Base-by-base conservation (phyloP, 2,113 vertebrate species). In the Marmota flaviventris region DNA sequence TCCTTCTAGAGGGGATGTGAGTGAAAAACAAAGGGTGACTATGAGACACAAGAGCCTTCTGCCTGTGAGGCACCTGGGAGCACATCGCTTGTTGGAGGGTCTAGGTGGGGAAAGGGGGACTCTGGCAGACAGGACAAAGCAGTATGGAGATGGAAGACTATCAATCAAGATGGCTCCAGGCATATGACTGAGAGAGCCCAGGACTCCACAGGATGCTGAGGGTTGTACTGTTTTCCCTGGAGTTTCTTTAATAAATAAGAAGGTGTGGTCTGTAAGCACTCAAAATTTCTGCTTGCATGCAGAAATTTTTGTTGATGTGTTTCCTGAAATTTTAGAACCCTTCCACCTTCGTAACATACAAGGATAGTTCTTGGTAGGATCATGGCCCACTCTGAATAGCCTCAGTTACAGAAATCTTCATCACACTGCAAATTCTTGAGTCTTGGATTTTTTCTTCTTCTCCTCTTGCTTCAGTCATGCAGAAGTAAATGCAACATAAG, bases 221-320 rank as follows among this genome's bases (percentile, higher is more conserved):
- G 85, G 91, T 94, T 97, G 61, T 87, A 85, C 96, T 97, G 45
- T 97, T 56, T 56, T 97, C 92, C 93, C 85, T 89, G 78, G 86
- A 97, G 86, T 78, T 92, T 95, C 77, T 95, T 97, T 98, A 97
- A 97, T 96, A 98, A 98, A 97, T 92, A 96, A 97, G 92, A 97
- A 97, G 84, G 65, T 95, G 89, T 94, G 84, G 85, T 93, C 92
- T 89, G 75, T 61, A 97, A 88, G 85, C 97, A 96, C 89, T 97
- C 94, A 97, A 96, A 45, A 45, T 45, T 45, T 45, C 45, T 45
- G 45, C 45, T 45, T 45, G 82, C 93, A 97, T 90, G 95, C 92
- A 98, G 95, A 97, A 90, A 97, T 95, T 98, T 98, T 96, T 98
- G 94, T 98, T 98, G 95, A 93, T 97, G 91, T 94, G 85, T 96